phyloP scores from a whole-genome alignment of 1,140 invertebrate species.

The Apocrypta bakeri region DNA sequence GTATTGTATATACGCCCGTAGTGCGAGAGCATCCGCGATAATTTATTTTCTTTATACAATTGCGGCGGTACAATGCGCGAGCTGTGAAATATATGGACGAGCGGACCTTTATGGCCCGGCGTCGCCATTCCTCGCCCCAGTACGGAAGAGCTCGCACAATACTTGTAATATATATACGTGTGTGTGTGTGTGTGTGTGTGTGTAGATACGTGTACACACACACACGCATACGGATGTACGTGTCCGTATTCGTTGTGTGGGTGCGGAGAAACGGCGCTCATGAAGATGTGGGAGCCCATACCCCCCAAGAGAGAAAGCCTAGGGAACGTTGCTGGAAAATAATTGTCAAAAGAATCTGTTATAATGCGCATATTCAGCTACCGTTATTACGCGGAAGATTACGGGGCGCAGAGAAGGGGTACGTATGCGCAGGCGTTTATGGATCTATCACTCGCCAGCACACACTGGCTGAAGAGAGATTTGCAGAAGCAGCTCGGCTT shows the following conservation, averaged over 20 bases:
- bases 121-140: background rate
- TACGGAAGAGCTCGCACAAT: conserved; percentile 22
- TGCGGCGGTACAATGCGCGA: conserved; percentile 60
- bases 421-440: background rate
- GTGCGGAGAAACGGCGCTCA: background rate
- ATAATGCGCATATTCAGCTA: conserved; percentile 40
- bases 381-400: conserved; percentile 20
- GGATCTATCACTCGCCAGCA: background rate
- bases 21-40: conserved; percentile 48
- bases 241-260: background rate
- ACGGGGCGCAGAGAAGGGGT: background rate
- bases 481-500: background rate
- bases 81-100: conserved; percentile 56
- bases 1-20: background rate
- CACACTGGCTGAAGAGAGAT: background rate
- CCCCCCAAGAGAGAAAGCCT: background rate
- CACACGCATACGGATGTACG: background rate
- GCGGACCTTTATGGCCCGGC: conserved; percentile 55
- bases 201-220: too few species aligned
- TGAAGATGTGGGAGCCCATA: background rate
- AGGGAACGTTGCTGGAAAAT: conserved; percentile 24
- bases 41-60: conserved; percentile 62
- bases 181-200: background rate
- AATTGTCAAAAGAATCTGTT: conserved; percentile 28
- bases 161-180: too few species aligned